Base-by-base conservation (phyloP, 2,113 vertebrate species). In the Phyllostomus hastatus region DNA sequence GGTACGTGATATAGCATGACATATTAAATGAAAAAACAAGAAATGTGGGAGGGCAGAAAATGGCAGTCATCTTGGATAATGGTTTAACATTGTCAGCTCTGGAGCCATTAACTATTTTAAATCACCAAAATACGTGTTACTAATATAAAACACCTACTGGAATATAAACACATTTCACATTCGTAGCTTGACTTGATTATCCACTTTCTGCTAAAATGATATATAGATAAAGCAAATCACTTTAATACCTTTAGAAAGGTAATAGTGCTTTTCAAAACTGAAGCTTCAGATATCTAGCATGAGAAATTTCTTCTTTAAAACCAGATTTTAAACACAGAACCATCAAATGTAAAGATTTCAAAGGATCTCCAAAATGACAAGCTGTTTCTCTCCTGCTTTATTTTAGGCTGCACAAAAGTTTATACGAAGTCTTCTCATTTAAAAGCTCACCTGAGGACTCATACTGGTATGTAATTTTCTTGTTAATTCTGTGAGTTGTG, bases 341-440 rank as follows among this genome's bases (percentile, higher is more conserved):
- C 96, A 96, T 95, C 96, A 93, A 70, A 93, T 97, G 61, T 97
- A 92, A 97, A 84, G 95, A 86, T 97, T 97, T 97, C 97, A 91
- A 95, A 97, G 97, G 96, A 67, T 84, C 80, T 96, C 83, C 79
- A 75, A 95, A 96, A 92, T 97, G 97, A 97, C 94, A 81, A 81
- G 66, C 59, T 96, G 64, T 94, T 93, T 76, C 81, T 97, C 81
- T 38, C 95, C 95, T 82, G 54, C 79, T 96, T 97, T 96, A 93
- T 98, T 97, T 95, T 95, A 99, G 99, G 99, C 69, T 99, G 99
- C 98, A 99, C 99, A 76, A 99, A 99, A 98, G 99, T 99, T 72
- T 99, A 99, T 98, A 99, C 99, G 93, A 99, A 99, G 98, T 99
- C 99, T 43, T 99, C 99, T 96, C 99, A 99, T 98, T 98, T 99